phyloP scores from a whole-genome alignment of 2,113 vertebrate species.

The Bubo scandiacus region DNA sequence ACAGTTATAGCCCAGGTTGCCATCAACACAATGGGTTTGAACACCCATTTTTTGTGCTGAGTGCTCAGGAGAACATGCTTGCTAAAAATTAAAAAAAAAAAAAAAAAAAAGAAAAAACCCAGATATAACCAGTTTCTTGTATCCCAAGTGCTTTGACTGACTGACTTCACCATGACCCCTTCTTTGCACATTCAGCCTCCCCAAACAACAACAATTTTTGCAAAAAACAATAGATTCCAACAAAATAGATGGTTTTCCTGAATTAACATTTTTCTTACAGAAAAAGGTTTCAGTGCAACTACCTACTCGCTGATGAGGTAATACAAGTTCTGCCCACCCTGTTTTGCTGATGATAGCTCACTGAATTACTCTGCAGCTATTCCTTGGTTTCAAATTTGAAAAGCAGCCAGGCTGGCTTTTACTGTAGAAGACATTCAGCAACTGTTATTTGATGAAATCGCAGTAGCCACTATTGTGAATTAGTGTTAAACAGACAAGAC shows the following conservation, averaged over 20 bases:
- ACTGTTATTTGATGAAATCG: not conserved
- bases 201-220: not conserved
- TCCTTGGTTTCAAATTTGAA: not conserved
- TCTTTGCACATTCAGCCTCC: not conserved
- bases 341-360: not conserved
- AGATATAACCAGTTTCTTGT: not conserved
- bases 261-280: not conserved
- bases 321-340: not conserved
- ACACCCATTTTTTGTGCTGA: not conserved
- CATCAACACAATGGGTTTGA: not conserved
- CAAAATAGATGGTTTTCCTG: not conserved
- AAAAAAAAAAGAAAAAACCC: not conserved
- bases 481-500: not conserved
- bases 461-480: not conserved
- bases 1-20: not conserved
- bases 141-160: not conserved
- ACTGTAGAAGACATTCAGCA: not conserved
- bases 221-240: accelerated
- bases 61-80: not conserved
- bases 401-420: accelerated
- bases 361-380: not conserved
- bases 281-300: not conserved
- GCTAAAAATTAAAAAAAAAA: accelerated
- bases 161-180: not conserved
- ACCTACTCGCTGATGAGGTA: not conserved